Evolutionary conservation across 1,140 invertebrate genomes (phyloP).

Genomic region (honey bee (Apis mellifera)): DNA sequence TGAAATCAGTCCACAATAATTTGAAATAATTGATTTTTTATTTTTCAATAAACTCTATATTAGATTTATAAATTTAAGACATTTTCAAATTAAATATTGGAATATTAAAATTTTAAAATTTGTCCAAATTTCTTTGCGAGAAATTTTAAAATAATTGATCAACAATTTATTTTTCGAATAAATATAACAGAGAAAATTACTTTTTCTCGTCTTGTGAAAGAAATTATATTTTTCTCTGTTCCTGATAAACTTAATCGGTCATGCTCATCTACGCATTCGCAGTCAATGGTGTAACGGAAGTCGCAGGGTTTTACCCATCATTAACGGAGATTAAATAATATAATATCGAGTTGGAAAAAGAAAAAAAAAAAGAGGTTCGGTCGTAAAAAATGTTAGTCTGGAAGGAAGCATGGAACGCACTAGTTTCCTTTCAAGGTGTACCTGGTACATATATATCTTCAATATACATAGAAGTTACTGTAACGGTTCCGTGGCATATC

Average conservation of each 20-base stretch:
- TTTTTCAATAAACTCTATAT: background rate
- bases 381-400: background rate
- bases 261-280: background rate
- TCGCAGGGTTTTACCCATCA: background rate
- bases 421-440: slow-evolving; percentile 14
- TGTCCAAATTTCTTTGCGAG: too few relatives aligned
- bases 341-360: background rate
- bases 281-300: background rate
- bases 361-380: background rate
- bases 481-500: slow-evolving; percentile 67
- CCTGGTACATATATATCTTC: slow-evolving; percentile 33
- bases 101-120: too few relatives aligned
- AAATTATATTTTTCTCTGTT: too few relatives aligned
- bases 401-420: slow-evolving; percentile 4
- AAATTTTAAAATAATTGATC: too few relatives aligned
- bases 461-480: slow-evolving; percentile 45
- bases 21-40: background rate
- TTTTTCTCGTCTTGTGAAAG: too few relatives aligned
- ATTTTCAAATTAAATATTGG: too few relatives aligned
- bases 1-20: background rate
- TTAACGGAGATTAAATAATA: background rate
- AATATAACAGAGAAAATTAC: too few relatives aligned
- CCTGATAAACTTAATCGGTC: too few relatives aligned
- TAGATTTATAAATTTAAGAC: too few relatives aligned
- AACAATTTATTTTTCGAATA: too few relatives aligned